A percentile compares a stretch with the other conserved stretches of the same genome.
Conservation (phyloP, 2,888 invertebrate species). For the Andrena trimmerana region DNA sequence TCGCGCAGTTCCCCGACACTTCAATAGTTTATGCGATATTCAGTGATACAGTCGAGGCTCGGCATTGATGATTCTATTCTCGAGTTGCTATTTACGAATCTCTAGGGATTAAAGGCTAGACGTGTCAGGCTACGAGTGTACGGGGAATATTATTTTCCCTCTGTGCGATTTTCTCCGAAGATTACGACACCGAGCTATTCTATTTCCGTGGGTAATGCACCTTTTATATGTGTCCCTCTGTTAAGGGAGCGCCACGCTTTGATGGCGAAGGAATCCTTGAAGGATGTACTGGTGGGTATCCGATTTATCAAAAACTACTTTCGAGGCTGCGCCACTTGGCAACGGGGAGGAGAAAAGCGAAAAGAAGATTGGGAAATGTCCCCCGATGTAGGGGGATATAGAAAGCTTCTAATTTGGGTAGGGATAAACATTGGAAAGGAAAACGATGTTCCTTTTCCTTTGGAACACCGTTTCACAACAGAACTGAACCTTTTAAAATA, state of each 20-base stretch:
- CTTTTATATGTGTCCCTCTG: background rate
- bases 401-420: background rate
- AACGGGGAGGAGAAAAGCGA: background rate
- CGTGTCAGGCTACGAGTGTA: background rate
- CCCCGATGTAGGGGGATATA: too few species aligned
- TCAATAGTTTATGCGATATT: too few species aligned
- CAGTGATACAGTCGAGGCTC: too few species aligned
- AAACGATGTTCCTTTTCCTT: background rate
- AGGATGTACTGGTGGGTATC: background rate
- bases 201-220: slow-evolving; percentile 1
- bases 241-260: background rate
- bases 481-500: background rate
- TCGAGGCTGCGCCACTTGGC: background rate
- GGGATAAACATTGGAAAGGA: background rate
- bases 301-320: background rate
- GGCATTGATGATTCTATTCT: too few species aligned
- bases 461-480: background rate
- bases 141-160: background rate
- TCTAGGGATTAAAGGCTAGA: background rate
- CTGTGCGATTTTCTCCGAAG: background rate
- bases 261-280: background rate
- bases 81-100: too few species aligned
- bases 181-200: background rate
- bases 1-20: too few species aligned
- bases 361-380: background rate